phyloP scores from a whole-genome alignment of 2,113 vertebrate genomes.

The Scopus umbretta region DNA sequence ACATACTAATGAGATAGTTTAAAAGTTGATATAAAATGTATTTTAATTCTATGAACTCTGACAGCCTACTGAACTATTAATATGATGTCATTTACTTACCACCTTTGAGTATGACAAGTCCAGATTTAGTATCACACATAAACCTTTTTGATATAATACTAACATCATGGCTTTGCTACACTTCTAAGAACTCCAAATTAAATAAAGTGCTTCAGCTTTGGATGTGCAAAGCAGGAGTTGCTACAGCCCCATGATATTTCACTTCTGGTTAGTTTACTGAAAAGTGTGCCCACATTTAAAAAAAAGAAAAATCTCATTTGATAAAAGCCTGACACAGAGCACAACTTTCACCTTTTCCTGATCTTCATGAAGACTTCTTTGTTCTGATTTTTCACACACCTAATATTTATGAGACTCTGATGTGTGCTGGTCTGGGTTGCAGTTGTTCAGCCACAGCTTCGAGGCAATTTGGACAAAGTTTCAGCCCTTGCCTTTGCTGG shows the following conservation, averaged over 20 bases:
- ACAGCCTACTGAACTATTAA: slow-evolving; percentile 38
- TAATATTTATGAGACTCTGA: neutral
- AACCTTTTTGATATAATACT: neutral
- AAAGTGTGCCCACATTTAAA: fast-evolving
- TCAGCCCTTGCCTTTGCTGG: neutral
- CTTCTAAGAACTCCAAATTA: neutral
- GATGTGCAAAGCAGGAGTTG: neutral
- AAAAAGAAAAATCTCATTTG: neutral
- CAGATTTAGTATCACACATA: neutral
- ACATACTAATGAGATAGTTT: neutral
- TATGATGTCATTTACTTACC: neutral
- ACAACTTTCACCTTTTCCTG: neutral
- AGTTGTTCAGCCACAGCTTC: neutral
- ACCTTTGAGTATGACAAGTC: neutral
- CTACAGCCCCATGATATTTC: neutral
- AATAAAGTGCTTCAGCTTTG: neutral
- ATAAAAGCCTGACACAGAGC: neutral
- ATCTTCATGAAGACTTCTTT: neutral
- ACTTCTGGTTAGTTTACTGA: neutral
- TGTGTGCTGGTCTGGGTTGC: neutral
- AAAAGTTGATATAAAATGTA: neutral
- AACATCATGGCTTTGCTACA: neutral
- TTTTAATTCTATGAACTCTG: slow-evolving; percentile 21
- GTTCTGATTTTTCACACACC: neutral
- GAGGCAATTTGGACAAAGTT: neutral